phyloP scores from a whole-genome alignment of 1,140 invertebrate species.

The Panagrolaimus sp. region DNA sequence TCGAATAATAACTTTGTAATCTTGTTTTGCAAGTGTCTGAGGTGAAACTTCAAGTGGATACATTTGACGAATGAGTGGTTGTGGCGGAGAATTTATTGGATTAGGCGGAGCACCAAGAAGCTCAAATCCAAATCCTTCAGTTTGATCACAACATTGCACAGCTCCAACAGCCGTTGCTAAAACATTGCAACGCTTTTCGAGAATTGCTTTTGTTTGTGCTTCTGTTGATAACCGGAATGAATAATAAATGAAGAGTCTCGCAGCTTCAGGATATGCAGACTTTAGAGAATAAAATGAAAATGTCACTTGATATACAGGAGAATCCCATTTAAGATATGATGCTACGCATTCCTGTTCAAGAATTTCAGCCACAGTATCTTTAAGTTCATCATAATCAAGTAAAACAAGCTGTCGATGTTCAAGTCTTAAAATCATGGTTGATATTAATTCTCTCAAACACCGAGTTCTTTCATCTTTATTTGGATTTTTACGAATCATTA shows the following conservation, averaged over 20 bases:
- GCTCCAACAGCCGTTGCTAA: neutral
- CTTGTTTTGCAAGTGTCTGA: neutral
- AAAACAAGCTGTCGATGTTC: neutral
- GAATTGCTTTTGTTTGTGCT: neutral
- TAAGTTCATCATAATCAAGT: neutral
- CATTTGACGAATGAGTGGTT: no score
- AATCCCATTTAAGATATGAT: neutral
- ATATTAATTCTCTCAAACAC: neutral
- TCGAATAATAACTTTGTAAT: constrained; percentile 9
- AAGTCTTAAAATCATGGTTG: neutral
- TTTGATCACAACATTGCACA: neutral
- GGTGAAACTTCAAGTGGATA: no score
- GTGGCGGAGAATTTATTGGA: neutral
- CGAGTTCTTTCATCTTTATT: neutral
- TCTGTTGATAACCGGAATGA: neutral
- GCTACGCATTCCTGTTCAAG: neutral
- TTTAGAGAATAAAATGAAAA: neutral
- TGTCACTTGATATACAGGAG: neutral
- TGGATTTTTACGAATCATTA: neutral
- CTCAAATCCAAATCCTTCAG: neutral
- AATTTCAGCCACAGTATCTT: neutral
- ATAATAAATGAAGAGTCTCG: constrained; percentile 1
- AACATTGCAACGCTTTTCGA: constrained; percentile 4
- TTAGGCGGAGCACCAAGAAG: neutral
- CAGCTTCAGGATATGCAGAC: neutral